These are phyloP conservation scores for Craseonycteris thonglongyai DNA, from an alignment of 2,113 vertebrate genomes.

Conservation along the genomic window DNA sequence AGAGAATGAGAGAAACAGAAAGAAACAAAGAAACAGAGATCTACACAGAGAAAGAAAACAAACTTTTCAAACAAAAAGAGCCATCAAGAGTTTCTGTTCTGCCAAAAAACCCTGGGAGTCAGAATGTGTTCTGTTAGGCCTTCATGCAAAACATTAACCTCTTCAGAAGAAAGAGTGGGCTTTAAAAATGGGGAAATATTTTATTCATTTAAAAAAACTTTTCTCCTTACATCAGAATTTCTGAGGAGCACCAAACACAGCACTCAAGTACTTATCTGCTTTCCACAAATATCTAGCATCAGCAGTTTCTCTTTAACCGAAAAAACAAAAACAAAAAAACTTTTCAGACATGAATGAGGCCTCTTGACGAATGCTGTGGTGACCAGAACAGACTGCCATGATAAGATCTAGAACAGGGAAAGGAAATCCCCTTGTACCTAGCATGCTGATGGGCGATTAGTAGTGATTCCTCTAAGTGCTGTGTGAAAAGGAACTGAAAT, in stretches of 20 bases:
- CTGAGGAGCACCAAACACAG: background rate
- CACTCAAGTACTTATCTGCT: background rate
- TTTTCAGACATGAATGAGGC: background rate
- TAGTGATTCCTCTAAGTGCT: background rate
- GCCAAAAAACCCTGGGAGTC: conserved; percentile 17
- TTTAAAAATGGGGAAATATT: background rate
- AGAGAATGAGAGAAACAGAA: background rate
- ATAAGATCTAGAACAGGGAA: background rate
- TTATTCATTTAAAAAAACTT: background rate
- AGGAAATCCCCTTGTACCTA: background rate
- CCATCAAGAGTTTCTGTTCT: background rate
- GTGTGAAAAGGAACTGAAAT: background rate
- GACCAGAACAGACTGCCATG: background rate
- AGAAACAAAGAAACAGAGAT: background rate
- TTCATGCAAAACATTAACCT: background rate
- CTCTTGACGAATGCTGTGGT: background rate
- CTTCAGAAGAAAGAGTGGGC: background rate
- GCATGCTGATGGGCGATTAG: background rate
- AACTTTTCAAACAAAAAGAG: background rate
- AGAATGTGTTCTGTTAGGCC: background rate
- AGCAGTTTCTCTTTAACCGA: background rate
- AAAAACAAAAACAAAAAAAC: background rate
- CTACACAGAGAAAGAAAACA: background rate
- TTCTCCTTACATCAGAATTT: background rate
- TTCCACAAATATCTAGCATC: background rate